Conservation (phyloP, 2,113 vertebrate genomes). For the Megaceryle maxima region DNA sequence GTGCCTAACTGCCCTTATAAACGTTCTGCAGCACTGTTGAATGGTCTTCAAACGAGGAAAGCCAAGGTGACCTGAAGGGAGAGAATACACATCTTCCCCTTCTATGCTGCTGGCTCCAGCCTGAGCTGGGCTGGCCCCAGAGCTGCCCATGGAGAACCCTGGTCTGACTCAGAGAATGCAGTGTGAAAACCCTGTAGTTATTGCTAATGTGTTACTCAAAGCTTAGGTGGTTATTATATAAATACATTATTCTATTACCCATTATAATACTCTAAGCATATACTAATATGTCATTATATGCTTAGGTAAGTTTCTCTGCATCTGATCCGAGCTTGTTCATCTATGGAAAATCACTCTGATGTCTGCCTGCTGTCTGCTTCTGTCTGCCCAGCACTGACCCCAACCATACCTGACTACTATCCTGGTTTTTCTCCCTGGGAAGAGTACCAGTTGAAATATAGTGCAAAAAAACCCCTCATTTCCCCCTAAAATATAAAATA, state of each 20-base stretch:
- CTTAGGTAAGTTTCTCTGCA: not conserved
- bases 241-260: not conserved
- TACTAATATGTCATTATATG: not conserved
- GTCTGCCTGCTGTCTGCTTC: not conserved
- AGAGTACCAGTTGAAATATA: not conserved
- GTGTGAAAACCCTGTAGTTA: not conserved
- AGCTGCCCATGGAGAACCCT: not conserved
- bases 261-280: not conserved
- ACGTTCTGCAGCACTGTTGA: too few species aligned
- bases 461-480: not conserved
- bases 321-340: not conserved
- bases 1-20: not conserved
- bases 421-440: not conserved
- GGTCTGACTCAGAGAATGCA: not conserved
- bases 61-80: not conserved
- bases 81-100: not conserved
- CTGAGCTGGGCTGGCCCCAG: not conserved
- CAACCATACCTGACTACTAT: not conserved
- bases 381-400: not conserved
- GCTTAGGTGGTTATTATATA: not conserved
- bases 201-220: not conserved
- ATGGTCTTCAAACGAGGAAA: not conserved
- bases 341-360: not conserved
- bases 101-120: not conserved
- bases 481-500: not conserved